Evolutionary conservation across 2,888 invertebrate genomes (phyloP).

Genomic region (Scaptomyza parva): DNA sequence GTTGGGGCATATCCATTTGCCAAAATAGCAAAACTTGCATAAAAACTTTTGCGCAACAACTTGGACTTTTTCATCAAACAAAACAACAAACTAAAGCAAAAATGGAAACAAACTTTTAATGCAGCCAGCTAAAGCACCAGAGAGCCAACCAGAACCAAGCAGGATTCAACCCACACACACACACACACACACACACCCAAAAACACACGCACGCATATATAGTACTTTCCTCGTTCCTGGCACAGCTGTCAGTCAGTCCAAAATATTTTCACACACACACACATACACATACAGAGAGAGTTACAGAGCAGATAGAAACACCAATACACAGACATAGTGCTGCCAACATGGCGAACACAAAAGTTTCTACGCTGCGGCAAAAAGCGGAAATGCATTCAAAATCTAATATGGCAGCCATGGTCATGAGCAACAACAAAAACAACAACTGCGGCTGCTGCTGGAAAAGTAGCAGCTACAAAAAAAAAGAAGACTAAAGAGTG

Average conservation of each 20-base stretch:
- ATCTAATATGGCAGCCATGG: slow-evolving; percentile 82
- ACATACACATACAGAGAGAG: slow-evolving; percentile 37
- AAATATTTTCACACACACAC: slow-evolving; percentile 64
- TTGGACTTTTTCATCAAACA: slow-evolving; percentile 81
- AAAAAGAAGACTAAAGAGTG: slow-evolving; percentile 79
- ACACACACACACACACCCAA: slow-evolving; percentile 33
- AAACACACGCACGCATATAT: slow-evolving; percentile 22
- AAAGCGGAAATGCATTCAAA: slow-evolving; percentile 82
- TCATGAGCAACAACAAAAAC: slow-evolving; percentile 70
- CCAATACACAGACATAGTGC: slow-evolving; percentile 28
- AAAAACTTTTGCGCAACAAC: slow-evolving; percentile 80
- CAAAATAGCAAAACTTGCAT: slow-evolving; percentile 79
- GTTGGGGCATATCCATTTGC: slow-evolving; percentile 74
- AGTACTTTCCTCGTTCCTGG: slow-evolving; percentile 48
- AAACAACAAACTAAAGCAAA: slow-evolving; percentile 72
- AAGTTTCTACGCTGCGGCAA: slow-evolving; percentile 79
- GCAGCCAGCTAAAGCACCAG: slow-evolving; percentile 57
- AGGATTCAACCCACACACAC: slow-evolving; percentile 37
- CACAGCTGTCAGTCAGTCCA: slow-evolving; percentile 79
- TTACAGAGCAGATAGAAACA: slow-evolving; percentile 17
- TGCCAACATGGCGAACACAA: slow-evolving; percentile 79
- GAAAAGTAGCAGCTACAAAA: slow-evolving; percentile 77
- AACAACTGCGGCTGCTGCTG: slow-evolving; percentile 18
- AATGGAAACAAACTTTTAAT: slow-evolving; percentile 76
- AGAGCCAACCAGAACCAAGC: slow-evolving; percentile 60